Conservation (phyloP, 2,797 vertebrate genomes). For the Ctenopoma kingsleyae region DNA sequence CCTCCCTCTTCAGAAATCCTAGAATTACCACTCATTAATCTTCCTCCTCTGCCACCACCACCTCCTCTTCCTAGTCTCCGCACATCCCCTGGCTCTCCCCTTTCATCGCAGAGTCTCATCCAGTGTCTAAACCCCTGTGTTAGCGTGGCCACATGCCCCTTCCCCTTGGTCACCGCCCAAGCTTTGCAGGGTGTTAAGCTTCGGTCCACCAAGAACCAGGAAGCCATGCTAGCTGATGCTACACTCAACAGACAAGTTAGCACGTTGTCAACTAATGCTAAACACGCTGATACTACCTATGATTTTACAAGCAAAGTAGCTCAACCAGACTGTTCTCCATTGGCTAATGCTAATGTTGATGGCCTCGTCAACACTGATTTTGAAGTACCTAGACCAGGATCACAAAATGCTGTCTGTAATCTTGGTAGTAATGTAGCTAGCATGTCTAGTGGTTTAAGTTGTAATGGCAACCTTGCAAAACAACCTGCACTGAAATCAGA, state of each 20-base stretch:
- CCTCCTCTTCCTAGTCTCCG: constrained; percentile 22
- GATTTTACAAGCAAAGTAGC: neutral
- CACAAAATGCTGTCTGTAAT: neutral
- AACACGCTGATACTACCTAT: neutral
- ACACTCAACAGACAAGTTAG: neutral
- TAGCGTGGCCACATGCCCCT: constrained; percentile 59
- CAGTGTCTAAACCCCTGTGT: neutral
- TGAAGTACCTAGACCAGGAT: neutral
- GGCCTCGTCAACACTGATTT: neutral
- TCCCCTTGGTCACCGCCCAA: constrained; percentile 89
- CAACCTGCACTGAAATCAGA: neutral
- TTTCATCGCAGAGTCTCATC: neutral
- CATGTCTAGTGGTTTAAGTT: neutral
- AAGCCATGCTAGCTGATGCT: constrained; percentile 16
- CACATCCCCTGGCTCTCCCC: constrained; percentile 1
- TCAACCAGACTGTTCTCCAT: neutral
- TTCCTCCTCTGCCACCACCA: constrained; percentile 56
- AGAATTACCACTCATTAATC: constrained; percentile 50
- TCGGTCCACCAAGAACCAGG: constrained; percentile 83
- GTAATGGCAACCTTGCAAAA: neutral
- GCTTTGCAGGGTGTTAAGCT: constrained; percentile 89
- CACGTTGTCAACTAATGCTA: neutral
- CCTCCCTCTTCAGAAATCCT: constrained; percentile 37
- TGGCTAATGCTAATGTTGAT: neutral
- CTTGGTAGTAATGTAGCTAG: neutral